phyloP scores from a whole-genome alignment of 2,113 vertebrate species.

The Triplophysa siluroides region DNA sequence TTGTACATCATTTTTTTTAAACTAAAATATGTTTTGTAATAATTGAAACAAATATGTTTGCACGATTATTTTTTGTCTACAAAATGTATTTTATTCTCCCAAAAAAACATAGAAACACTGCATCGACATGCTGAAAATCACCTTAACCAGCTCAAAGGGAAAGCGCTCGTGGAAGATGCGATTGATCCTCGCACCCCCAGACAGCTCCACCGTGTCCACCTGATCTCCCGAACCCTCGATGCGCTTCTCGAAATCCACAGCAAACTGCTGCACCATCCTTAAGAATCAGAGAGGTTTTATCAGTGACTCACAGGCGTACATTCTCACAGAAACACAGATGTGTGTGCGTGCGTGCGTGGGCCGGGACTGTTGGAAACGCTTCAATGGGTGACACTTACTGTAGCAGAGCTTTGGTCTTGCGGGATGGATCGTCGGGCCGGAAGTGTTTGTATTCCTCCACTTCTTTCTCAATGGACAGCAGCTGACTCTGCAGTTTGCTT shows the following conservation, averaged over 20 bases:
- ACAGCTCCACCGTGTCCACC: constrained; percentile 93
- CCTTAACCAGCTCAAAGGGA: constrained; percentile 96
- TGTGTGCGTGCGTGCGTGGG: neutral
- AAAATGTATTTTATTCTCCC: too few species aligned
- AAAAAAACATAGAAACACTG: too few species aligned
- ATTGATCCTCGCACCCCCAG: constrained; percentile 92
- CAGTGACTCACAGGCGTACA: neutral
- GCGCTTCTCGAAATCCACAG: constrained; percentile 94
- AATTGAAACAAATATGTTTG: too few species aligned
- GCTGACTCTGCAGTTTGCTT: constrained; percentile 94
- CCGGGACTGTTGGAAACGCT: neutral
- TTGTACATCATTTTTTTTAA: too few species aligned
- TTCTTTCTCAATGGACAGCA: constrained; percentile 95
- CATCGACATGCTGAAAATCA: constrained; percentile 51
- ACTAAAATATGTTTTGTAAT: too few species aligned
- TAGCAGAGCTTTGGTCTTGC: constrained; percentile 95
- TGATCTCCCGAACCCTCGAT: constrained; percentile 96
- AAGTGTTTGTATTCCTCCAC: constrained; percentile 96
- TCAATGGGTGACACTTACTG: constrained; percentile 77
- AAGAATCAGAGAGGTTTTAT: constrained; percentile 7
- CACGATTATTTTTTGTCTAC: too few species aligned
- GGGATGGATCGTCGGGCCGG: constrained; percentile 88
- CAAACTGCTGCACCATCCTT: constrained; percentile 98
- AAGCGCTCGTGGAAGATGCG: constrained; percentile 95
- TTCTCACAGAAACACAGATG: neutral